phyloP scores from a whole-genome alignment of 2,797 vertebrate species.

The Xenentodon cancila region DNA sequence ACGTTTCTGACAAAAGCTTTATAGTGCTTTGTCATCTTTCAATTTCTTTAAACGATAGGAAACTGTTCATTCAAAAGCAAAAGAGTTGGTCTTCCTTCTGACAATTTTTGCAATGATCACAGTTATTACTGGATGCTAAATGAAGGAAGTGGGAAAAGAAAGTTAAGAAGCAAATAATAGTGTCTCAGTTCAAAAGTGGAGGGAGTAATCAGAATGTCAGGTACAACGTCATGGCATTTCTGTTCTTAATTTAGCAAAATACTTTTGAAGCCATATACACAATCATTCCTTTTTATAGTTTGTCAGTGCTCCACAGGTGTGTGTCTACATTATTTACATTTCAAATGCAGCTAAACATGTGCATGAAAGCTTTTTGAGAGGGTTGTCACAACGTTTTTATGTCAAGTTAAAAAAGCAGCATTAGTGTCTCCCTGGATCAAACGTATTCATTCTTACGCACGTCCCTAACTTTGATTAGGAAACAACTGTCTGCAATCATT shows the following conservation, averaged over 20 bases:
- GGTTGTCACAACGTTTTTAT: background rate
- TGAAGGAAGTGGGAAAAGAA: slow-evolving; percentile 66
- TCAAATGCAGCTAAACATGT: slow-evolving; percentile 26
- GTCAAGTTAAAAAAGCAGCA: slow-evolving; percentile 12
- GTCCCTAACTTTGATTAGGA: slow-evolving; percentile 9
- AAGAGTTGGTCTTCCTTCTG: background rate
- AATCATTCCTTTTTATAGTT: slow-evolving; percentile 47
- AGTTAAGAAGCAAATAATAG: slow-evolving; percentile 81
- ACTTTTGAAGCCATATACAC: slow-evolving; percentile 60
- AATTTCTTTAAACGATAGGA: slow-evolving; percentile 9
- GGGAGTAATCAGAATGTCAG: slow-evolving; percentile 84
- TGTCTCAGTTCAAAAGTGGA: slow-evolving; percentile 72
- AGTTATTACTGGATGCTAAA: slow-evolving; percentile 80
- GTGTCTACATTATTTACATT: slow-evolving; percentile 26
- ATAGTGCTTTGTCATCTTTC: background rate
- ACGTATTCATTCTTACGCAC: slow-evolving; percentile 13
- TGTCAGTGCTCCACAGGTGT: slow-evolving; percentile 31
- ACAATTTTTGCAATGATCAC: background rate
- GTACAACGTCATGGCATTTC: slow-evolving; percentile 78
- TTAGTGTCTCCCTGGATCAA: slow-evolving; percentile 2
- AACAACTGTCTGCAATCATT: background rate
- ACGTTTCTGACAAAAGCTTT: background rate
- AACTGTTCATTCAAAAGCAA: background rate
- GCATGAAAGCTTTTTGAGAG: slow-evolving; percentile 16
- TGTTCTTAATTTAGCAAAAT: slow-evolving; percentile 73